Base-by-base conservation (phyloP, 2,797 vertebrate genomes). In the Rachycentron canadum region DNA sequence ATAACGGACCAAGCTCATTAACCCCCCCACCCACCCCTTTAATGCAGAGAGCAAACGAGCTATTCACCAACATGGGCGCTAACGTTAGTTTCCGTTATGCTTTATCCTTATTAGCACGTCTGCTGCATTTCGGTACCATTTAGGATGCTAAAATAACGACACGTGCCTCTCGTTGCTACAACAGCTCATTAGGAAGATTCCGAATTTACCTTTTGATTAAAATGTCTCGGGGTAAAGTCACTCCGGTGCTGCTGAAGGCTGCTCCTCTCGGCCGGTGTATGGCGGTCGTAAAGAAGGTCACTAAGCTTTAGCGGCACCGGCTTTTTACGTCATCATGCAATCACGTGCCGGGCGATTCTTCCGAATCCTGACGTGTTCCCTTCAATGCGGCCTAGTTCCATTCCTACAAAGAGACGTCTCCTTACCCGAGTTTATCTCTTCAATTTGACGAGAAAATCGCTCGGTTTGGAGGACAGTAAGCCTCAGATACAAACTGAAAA, bases 261-360 rank as follows among this genome's bases (percentile, higher is more conserved):
- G 28, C 16, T 7, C 45, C 67, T 40, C 4, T 57, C 40, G 0
- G 62, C 57, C 14, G 78, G 6, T 23, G 25, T 71, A 6, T 92
- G 82, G 9, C 85, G 78, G 89, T 69, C 90, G 69, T 10, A 40
- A 69, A 88, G 91, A 94, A 94, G 93, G 93, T 94, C 93, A 94
- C 86, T 74, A 14, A 12, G n/a, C 41, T 78, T 68, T 84, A 87
- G 23, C 78, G 89, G 79, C 87, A 87, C 89, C 89, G 88, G 90
- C 40, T 70, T 84, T 56, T 77, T 67, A 90, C 93, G 91, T 93
- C 91, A 92, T 30, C 57, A 3, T 0, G n/a, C 28, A 38, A 19
- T 85, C 89, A 91, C 75, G 77, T 90, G 88, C 57, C 0, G 1
- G 1, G 11, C n/a, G 32, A 32, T 43, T 69, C 71, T 21, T 61